A percentile compares a stretch with the other conserved stretches of the same genome.
Evolutionary conservation across 2,888 invertebrate genomes (phyloP).

Genomic region (Rhagophthalmus giganteus): DNA sequence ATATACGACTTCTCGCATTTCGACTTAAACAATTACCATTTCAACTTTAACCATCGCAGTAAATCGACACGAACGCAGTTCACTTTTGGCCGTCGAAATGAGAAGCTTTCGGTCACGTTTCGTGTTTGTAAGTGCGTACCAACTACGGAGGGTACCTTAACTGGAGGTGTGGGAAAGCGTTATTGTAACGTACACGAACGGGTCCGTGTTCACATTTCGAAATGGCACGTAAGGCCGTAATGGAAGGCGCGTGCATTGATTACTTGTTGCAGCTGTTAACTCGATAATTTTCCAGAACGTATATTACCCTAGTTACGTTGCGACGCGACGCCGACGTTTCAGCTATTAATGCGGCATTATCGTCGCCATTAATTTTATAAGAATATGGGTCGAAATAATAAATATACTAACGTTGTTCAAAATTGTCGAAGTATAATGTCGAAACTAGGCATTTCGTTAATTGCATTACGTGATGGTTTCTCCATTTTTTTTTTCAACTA

Average conservation of each 20-base stretch:
- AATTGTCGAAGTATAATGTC: too few relatives aligned
- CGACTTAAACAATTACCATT: slow-evolving; percentile 12
- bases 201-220: slow-evolving; percentile 24
- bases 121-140: slow-evolving; percentile 18
- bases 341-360: too few relatives aligned
- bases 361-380: too few relatives aligned
- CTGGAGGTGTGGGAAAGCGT: slow-evolving; percentile 20
- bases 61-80: not conserved
- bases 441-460: too few relatives aligned
- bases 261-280: slow-evolving; percentile 24
- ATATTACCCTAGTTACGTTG: too few relatives aligned
- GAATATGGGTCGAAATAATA: too few relatives aligned
- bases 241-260: slow-evolving; percentile 23
- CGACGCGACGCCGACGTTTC: too few relatives aligned
- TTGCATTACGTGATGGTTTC: too few relatives aligned
- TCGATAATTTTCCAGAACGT: slow-evolving; percentile 25
- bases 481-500: too few relatives aligned
- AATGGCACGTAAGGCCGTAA: slow-evolving; percentile 8
- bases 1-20: slow-evolving; percentile 1
- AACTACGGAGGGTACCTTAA: slow-evolving; percentile 14
- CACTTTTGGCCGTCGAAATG: slow-evolving; percentile 2
- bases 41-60: slow-evolving; percentile 6
- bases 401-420: too few relatives aligned
- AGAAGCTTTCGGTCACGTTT: slow-evolving; percentile 13
- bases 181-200: slow-evolving; percentile 5